Conservation (phyloP, 2,888 invertebrate species). For the Pardosa pseudoannulata region DNA sequence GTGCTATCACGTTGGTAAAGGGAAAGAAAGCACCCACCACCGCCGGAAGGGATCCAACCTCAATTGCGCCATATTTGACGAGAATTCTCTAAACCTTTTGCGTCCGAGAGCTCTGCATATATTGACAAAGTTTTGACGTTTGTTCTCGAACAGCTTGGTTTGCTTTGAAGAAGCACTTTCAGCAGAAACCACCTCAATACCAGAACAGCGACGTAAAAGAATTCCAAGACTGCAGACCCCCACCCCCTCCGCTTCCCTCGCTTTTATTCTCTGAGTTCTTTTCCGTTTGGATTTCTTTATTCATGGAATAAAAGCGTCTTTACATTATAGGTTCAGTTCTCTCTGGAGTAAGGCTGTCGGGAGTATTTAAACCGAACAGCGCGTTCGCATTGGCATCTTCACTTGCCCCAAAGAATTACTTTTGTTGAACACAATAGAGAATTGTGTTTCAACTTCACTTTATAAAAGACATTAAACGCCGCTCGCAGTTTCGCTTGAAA, state of each 20-base stretch:
- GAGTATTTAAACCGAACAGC: neutral
- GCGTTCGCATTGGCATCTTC: no score
- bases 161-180: slow-evolving; percentile 69
- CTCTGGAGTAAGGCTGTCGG: neutral
- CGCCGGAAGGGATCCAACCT: slow-evolving; percentile 60
- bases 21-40: slow-evolving; percentile 35
- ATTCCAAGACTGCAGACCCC: neutral
- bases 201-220: neutral
- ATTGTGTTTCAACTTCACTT: no score
- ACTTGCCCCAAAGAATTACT: no score
- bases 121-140: slow-evolving; percentile 67
- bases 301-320: neutral
- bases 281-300: neutral
- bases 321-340: neutral
- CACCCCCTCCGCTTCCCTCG: neutral
- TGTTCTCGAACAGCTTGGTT: slow-evolving; percentile 58
- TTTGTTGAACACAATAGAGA: no score
- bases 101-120: slow-evolving; percentile 61
- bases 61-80: slow-evolving; percentile 64
- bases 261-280: neutral
- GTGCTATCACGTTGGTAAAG: slow-evolving; percentile 46
- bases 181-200: slow-evolving; percentile 28
- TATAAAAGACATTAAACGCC: no score
- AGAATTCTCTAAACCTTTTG: slow-evolving; percentile 67
- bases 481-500: no score